Base-by-base conservation (phyloP, 2,888 invertebrate species). In the Petrophora chlorosata region DNA sequence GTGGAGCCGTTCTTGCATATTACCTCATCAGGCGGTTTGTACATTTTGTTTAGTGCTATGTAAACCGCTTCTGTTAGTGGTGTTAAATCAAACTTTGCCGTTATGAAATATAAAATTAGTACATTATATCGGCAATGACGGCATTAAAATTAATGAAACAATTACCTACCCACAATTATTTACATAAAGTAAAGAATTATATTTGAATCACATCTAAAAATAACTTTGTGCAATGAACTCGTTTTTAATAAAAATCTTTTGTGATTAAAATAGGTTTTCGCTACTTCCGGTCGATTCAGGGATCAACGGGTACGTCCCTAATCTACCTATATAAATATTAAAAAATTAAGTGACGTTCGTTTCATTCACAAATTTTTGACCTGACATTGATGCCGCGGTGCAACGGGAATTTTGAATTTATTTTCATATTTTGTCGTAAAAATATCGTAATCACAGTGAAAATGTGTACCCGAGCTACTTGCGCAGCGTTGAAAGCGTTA, bases 11-110 rank as follows among this genome's bases (percentile, higher is more conserved):
- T 67, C 82, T 90, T 65, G 86, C 85, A 54, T 90, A 86, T 87
- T 90, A 89, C 84, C 85, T 90, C 87, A 89, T 89, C 78, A 82
- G 85, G 82, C 87, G 90, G 90, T 90, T 85, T 69, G 90, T 90
- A 86, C 65, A 61, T 39, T 43, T 43, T 49, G 33, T 38, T 32
- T 50, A 33, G 33, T 25, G 29, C 17, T 32, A 25, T 26, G 23
- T 43, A 29, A 38, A 33, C 17, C 13, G 10, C 19, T 38, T 30
- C n/a, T 23, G 32, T 25, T 30, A 10, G 16, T 3, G 1, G 29
- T 10, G 9, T 26, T 16, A 26, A 25, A 16, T n/a, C n/a, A n/a
- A n/a, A n/a, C n/a, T n/a, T n/a, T n/a, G n/a, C n/a, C n/a, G n/a
- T n/a, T n/a, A n/a, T n/a, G n/a, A n/a, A n/a, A n/a, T n/a, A n/a